These are phyloP conservation scores for Acomys russatus DNA, from an alignment of 2,797 vertebrate genomes.

Conservation along the genomic window DNA sequence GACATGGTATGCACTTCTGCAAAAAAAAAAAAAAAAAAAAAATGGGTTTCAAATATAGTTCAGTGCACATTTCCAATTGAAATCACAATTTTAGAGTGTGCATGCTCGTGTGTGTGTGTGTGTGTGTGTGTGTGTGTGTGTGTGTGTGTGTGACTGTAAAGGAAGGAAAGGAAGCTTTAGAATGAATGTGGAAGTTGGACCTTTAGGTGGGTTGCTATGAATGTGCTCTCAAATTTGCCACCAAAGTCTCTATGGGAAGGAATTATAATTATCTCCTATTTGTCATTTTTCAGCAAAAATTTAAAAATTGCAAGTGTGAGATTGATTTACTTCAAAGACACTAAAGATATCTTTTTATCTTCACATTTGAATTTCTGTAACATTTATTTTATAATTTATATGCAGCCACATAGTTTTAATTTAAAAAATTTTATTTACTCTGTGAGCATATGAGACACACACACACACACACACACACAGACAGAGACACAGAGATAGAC, in stretches of 20 bases:
- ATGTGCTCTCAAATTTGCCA: not conserved
- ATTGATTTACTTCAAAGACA: slow-evolving; percentile 39
- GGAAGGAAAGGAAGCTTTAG: not conserved
- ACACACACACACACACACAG: not conserved
- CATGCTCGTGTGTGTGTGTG: not conserved
- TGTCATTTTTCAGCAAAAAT: slow-evolving; percentile 65
- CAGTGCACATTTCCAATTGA: slow-evolving; percentile 15
- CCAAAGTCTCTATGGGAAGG: not conserved
- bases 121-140: not conserved
- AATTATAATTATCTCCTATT: slow-evolving; percentile 26
- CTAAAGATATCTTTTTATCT: slow-evolving; percentile 40
- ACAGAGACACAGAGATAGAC: not conserved
- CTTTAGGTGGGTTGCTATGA: not conserved
- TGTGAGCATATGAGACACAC: not conserved
- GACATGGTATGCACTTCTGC: slow-evolving; percentile 1
- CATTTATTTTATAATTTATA: slow-evolving; percentile 31
- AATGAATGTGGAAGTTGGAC: slow-evolving; percentile 52
- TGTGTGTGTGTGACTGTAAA: not conserved
- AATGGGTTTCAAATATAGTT: slow-evolving; percentile 2
- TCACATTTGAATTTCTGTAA: slow-evolving; percentile 10
- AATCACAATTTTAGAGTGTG: not conserved
- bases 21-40: slow-evolving; percentile 13
- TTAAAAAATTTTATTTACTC: not conserved
- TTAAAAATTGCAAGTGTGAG: slow-evolving; percentile 32
- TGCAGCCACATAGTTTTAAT: not conserved